A percentile compares a stretch with the other conserved stretches of the same genome.
phyloP scores from a whole-genome alignment of 37 sponge, comb jelly and placozoan genomes.

The Dysidea cf. avara region DNA sequence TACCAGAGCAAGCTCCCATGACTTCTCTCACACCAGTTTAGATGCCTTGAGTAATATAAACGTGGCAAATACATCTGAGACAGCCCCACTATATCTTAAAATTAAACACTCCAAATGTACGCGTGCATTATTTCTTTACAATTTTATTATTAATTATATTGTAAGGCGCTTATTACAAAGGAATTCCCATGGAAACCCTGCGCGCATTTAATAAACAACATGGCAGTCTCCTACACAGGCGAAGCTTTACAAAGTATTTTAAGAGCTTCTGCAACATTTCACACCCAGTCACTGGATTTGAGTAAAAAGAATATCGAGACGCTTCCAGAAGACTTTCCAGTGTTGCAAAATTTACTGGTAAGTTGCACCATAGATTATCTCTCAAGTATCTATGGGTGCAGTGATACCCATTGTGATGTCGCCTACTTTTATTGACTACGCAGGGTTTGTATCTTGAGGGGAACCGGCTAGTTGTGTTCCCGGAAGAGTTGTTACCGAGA shows the following conservation, averaged over 20 bases:
- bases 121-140: background rate
- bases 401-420: background rate
- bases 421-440: background rate
- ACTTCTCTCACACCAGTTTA: too few species aligned
- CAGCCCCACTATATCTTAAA: background rate
- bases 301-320: conserved; percentile 35
- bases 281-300: conserved; percentile 28
- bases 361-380: background rate
- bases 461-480: conserved; percentile 52
- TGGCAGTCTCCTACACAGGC: background rate
- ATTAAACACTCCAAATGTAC: background rate
- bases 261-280: background rate
- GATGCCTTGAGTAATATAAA: background rate
- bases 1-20: conserved; percentile 44
- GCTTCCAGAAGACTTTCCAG: conserved; percentile 38
- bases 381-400: background rate
- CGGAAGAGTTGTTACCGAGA: conserved; percentile 56
- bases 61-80: background rate
- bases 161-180: too few species aligned
- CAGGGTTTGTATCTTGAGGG: conserved; percentile 87
- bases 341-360: conserved; percentile 31
- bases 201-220: too few species aligned
- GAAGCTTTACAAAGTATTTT: background rate
- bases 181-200: too few species aligned
- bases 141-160: too few species aligned